Base-by-base conservation (phyloP, 2,888 invertebrate genomes). In the Drosophila birchii region DNA sequence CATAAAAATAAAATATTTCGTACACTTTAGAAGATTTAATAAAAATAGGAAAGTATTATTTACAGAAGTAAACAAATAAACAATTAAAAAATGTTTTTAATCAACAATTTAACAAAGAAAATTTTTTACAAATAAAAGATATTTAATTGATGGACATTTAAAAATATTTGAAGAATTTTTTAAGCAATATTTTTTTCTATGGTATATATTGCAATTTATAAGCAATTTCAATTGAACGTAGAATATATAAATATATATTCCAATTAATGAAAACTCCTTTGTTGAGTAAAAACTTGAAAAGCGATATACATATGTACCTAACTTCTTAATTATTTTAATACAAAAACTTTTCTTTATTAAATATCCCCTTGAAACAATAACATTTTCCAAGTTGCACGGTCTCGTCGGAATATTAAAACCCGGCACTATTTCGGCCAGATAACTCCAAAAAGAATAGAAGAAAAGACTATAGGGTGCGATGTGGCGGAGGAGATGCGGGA, bases 351-450 rank as follows among this genome's bases (percentile, higher is more conserved):
- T 7, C 1, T 9, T 51, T 16, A 51, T 34, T 51, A 51, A 51
- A 20, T 20, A 16, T 34, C 34, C 9, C 9, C 16, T 51, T 20
- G 16, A 34, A 51, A 34, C 8, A 4, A 57, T 34, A 34, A 14
- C 16, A 47, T 8, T 20, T 6, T n/a, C 12, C n/a, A 23, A 3
- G 34, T 18, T 0, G 16, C 14, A 26, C 16, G n/a, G 20, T 29
- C 23, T 11, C 5, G 60, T 14, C 34, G 11, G 23, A 43, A 58
- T n/a, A 53, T 23, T 39, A 23, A 14, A 20, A 29, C 12, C 16
- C 26, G 14, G n/a, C 44, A 58, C 69, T 71, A 58, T 69, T 16
- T n/a, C 36, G 64, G 47, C 74, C 29, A 63, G 72, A 75, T 66
- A 32, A 49, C 41, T 75, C 57, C 47, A 56, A 75, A 43, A 16